Percentiles rank a stretch among this genome's conserved stretches.
These are phyloP conservation scores for Pseudorhiza aurosa DNA, from an alignment of 30 jellyfish, hydroid and myxozoan species.

Conservation along the genomic window DNA sequence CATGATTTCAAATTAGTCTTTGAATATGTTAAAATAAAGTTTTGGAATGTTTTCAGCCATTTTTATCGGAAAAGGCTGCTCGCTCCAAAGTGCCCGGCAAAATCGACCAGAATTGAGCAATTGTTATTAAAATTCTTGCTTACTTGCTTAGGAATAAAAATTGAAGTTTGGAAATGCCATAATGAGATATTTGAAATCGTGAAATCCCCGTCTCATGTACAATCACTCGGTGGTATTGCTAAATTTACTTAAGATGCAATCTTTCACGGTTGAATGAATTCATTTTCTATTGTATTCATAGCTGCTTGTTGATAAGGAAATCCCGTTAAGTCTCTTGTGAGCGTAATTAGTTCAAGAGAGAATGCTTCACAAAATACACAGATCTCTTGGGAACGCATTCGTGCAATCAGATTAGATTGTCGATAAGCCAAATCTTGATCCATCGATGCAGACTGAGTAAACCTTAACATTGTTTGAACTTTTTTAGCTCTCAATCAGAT, in stretches of 20 bases:
- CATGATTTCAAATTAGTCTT: too few species aligned
- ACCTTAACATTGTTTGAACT: too few species aligned
- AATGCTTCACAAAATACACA: not conserved
- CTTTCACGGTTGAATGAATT: constrained; percentile 23
- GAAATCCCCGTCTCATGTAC: constrained; percentile 5
- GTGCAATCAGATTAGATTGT: constrained; percentile 1
- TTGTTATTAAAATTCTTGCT: too few species aligned
- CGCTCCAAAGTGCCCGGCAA: too few species aligned
- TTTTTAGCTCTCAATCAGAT: too few species aligned
- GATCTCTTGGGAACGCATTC: not conserved
- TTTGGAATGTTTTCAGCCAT: too few species aligned
- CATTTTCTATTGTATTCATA: not conserved
- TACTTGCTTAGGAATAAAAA: too few species aligned
- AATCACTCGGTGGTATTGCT: constrained; percentile 3
- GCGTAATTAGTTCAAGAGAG: constrained; percentile 20
- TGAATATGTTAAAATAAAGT: too few species aligned
- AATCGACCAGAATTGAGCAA: too few species aligned
- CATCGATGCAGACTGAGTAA: constrained; percentile 1
- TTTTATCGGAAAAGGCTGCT: too few species aligned
- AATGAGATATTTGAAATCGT: too few species aligned
- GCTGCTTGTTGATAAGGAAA: constrained; percentile 2
- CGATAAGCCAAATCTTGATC: constrained; percentile 14
- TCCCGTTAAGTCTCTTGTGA: constrained; percentile 18
- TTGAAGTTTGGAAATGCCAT: too few species aligned
- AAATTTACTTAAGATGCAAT: constrained; percentile 13